phyloP scores from a whole-genome alignment of 1,140 invertebrate genomes.

The Macrostomum lignano region DNA sequence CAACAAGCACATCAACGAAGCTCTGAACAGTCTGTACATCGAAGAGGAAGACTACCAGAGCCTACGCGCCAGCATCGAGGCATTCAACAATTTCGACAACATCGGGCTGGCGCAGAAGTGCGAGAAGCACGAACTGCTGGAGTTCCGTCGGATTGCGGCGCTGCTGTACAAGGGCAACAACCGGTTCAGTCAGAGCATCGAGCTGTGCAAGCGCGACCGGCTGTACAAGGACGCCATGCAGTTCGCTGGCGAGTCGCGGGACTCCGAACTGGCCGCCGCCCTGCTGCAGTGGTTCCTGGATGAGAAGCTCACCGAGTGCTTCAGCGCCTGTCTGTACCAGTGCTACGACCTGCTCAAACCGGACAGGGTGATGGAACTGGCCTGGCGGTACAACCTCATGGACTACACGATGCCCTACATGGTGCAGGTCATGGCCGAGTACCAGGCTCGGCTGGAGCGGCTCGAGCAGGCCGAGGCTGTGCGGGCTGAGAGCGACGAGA shows the following conservation, averaged over 20 bases:
- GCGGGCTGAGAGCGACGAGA: conserved; percentile 1
- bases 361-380: conserved; percentile 82
- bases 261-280: conserved; percentile 81
- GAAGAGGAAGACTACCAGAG: conserved; percentile 95
- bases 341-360: conserved; percentile 93
- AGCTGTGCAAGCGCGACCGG: conserved; percentile 19
- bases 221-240: conserved; percentile 67
- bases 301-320: conserved; percentile 75
- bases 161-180: conserved; percentile 99
- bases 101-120: conserved; percentile 81
- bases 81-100: conserved; percentile 97
- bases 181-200: conserved; percentile 95
- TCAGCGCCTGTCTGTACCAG: conserved; percentile 84
- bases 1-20: conserved; percentile 71
- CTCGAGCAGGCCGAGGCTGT: neutral
- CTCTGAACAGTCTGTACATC: conserved; percentile 76
- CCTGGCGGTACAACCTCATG: conserved; percentile 91
- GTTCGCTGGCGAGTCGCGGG: conserved; percentile 83
- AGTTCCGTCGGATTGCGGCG: conserved; percentile 90
- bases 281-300: conserved; percentile 87
- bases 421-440: conserved; percentile 44
- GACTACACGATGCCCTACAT: conserved; percentile 98
- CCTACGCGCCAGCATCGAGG: conserved; percentile 80
- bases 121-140: conserved; percentile 92
- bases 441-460: neutral